Evolutionary conservation across 2,888 invertebrate genomes (phyloP).

Genomic region (Lithophane socia): DNA sequence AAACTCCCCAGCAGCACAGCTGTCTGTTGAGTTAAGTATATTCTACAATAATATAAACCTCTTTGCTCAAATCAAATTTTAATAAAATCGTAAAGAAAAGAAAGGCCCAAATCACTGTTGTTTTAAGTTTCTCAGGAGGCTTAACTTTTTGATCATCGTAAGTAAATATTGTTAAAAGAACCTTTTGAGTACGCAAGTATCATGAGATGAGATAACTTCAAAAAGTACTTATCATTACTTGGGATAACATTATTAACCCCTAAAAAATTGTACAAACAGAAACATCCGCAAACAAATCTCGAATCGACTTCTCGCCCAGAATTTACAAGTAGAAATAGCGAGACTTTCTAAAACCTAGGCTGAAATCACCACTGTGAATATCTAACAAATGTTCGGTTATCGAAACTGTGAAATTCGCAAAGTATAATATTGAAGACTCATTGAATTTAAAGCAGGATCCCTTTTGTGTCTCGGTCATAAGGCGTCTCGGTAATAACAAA

Average conservation of each 20-base stretch:
- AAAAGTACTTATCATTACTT: background rate
- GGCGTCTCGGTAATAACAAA: background rate
- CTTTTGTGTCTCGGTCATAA: conserved; percentile 14
- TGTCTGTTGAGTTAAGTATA: no score
- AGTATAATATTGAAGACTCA: conserved; percentile 42
- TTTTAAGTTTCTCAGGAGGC: no score
- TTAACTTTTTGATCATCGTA: no score
- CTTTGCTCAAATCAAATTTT: no score
- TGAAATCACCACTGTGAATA: conserved; percentile 10
- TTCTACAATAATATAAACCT: no score
- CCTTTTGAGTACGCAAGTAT: background rate
- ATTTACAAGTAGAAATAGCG: conserved; percentile 12
- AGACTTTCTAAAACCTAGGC: background rate
- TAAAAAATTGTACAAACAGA: background rate
- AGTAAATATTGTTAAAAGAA: no score
- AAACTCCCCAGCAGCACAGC: background rate
- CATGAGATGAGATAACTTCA: background rate
- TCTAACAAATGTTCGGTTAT: conserved; percentile 25
- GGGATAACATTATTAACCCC: background rate
- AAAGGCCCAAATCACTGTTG: no score
- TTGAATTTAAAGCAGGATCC: conserved; percentile 44
- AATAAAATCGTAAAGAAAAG: no score
- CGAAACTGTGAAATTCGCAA: conserved; percentile 24
- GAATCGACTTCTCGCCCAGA: background rate
- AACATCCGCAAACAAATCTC: conserved; percentile 5